These are phyloP conservation scores for Pluvianellus socialis DNA, from an alignment of 2,113 vertebrate genomes.

Conservation along the genomic window DNA sequence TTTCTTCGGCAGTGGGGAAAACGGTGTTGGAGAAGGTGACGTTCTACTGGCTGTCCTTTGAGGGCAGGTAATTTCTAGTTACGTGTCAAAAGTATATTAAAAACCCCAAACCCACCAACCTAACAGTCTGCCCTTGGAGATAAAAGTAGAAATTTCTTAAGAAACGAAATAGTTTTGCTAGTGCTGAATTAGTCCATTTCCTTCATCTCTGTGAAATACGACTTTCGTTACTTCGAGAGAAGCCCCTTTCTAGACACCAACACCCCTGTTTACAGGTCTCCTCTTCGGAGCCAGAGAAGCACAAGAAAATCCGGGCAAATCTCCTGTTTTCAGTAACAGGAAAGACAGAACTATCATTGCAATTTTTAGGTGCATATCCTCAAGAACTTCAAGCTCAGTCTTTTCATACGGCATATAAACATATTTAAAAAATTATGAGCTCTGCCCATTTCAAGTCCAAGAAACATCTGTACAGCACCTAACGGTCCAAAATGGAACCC, in stretches of 20 bases:
- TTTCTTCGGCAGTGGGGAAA: background rate
- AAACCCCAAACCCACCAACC: background rate
- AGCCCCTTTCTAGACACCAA: background rate
- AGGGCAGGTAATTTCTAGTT: background rate
- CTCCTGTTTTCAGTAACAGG: background rate
- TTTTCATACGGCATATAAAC: background rate
- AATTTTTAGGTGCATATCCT: background rate
- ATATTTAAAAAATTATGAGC: background rate
- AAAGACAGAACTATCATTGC: background rate
- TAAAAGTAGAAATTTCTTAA: background rate
- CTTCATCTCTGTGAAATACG: background rate
- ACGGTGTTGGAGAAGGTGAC: fast-evolving
- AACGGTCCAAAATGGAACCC: background rate
- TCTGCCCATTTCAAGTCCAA: background rate
- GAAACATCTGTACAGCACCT: background rate
- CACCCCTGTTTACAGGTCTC: background rate
- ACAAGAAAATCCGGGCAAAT: background rate
- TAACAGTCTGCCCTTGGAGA: background rate
- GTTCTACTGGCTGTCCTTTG: background rate
- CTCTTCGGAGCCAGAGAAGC: background rate
- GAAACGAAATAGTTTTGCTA: background rate
- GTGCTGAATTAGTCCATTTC: background rate
- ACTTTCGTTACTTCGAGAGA: background rate
- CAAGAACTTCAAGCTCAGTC: background rate
- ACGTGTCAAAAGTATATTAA: background rate